A percentile compares a stretch with the other conserved stretches of the same genome.
These are phyloP conservation scores for Amphiduros pacificus DNA, from an alignment of 2,888 invertebrate species.

Conservation along the genomic window DNA sequence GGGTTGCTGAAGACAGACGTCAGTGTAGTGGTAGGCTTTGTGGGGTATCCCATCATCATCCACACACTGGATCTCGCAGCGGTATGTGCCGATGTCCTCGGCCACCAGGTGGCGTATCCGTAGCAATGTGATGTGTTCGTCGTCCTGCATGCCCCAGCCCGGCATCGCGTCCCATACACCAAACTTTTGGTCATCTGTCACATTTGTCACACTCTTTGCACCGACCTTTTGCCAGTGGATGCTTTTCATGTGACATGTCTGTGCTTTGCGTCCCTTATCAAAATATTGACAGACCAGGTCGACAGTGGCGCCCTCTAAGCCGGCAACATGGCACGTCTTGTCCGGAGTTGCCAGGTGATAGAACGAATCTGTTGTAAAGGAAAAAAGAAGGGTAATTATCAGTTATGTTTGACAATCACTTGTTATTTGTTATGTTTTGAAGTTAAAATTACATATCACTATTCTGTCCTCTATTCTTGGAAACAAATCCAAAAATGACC, in stretches of 20 bases:
- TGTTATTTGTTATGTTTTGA: neutral
- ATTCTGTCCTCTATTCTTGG: no score
- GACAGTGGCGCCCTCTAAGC: constrained; percentile 11
- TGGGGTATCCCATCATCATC: constrained; percentile 1
- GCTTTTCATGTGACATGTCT: constrained; percentile 1
- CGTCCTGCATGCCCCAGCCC: constrained; percentile 14
- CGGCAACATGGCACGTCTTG: neutral
- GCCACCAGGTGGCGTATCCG: constrained; percentile 11
- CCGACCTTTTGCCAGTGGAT: constrained; percentile 14
- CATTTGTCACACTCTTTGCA: constrained; percentile 5
- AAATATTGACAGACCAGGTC: constrained; percentile 23
- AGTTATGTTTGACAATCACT: neutral
- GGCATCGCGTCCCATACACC: constrained; percentile 22
- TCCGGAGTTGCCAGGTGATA: neutral
- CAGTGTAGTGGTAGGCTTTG: neutral
- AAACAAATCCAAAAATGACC: no score
- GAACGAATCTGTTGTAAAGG: neutral
- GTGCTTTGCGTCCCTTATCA: constrained; percentile 1
- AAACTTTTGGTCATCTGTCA: constrained; percentile 19
- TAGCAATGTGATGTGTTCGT: constrained; percentile 18
- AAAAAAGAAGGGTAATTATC: no score
- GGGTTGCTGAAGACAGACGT: neutral
- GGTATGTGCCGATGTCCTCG: constrained; percentile 21
- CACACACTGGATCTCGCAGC: constrained; percentile 18
- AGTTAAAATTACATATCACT: neutral